Base-by-base conservation (phyloP, 2,113 vertebrate species). In the Coptodon rendalli region DNA sequence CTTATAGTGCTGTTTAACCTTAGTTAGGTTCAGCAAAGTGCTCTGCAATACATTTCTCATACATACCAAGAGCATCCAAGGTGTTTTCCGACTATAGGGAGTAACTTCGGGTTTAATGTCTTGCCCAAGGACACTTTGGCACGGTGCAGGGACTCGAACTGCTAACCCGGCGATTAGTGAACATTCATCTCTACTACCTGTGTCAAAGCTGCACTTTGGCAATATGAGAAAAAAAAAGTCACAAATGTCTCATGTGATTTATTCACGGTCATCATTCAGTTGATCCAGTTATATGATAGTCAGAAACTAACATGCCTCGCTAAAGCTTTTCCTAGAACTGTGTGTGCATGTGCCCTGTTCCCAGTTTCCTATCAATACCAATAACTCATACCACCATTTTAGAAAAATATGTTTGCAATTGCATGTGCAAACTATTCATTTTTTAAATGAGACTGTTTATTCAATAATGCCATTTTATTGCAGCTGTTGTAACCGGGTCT, bases 391-490 rank as follows among this genome's bases (percentile, higher is more conserved):
- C 22, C 66, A 73, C 7, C n/a, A 45, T 73, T 73, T 3, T 3
- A n/a, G 27, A 71, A 16, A 71, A 1, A 43, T 6, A 43, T 71
- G 5, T 0, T 73, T 43, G 7, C 13, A 73, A 24, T 3, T 45
- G 66, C 38, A 17, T 27, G 13, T 43, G 2, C 5, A 45, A 24
- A 71, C 38, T 27, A 43, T 43, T 45, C 5, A 3, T 27, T 45
- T 68, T 71, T 14, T 22, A 43, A 71, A 71, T 9, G 36, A 71
- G 38, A 71, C 38, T 27, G 6, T 73, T 73, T 73, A 27, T 73
- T 0, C 22, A 73, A 16, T 27, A 27, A 73, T 27, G 13, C 5
- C 2, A 2, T 73, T 73, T 73, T 0, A 73, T 27, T 45, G 17
- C 9, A n/a, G 61, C 31, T 66, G 31, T 66, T 66, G 31, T n/a